Evolutionary conservation across 2,888 invertebrate species (phyloP).

Genomic region (Metacarcinus magister): DNA sequence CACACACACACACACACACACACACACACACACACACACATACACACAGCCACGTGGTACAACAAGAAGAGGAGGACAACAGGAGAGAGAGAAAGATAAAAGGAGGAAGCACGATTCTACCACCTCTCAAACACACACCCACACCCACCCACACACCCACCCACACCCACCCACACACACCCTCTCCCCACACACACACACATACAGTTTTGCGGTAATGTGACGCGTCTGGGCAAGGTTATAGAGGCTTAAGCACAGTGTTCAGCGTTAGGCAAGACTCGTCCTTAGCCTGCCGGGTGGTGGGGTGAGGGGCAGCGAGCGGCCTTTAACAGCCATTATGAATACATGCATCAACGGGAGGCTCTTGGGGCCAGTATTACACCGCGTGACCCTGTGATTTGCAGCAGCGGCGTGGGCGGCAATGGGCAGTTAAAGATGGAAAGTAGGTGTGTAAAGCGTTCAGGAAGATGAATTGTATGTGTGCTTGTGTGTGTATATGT

Average conservation of each 20-base stretch:
- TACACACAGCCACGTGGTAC: too few relatives aligned
- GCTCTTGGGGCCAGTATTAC: neutral
- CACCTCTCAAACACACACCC: neutral
- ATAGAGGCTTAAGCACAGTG: neutral
- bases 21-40: too few relatives aligned
- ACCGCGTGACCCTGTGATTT: constrained; percentile 21
- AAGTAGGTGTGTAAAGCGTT: neutral
- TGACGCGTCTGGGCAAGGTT: too few relatives aligned
- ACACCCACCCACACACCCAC: neutral
- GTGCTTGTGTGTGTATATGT: too few relatives aligned
- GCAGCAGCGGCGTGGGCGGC: neutral
- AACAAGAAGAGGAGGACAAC: too few relatives aligned
- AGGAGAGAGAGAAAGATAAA: too few relatives aligned
- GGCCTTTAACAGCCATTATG: neutral
- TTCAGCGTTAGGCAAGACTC: neutral
- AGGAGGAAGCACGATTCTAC: too few relatives aligned
- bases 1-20: too few relatives aligned
- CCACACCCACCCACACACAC: neutral
- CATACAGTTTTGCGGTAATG: too few relatives aligned
- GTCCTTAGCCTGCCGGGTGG: neutral
- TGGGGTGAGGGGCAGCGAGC: neutral
- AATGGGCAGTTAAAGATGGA: neutral
- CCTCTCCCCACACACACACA: too few relatives aligned
- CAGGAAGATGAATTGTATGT: too few relatives aligned
- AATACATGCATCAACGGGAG: neutral